These are phyloP conservation scores for Tonatia bakeri DNA, from an alignment of 2,113 vertebrate genomes.

Conservation along the genomic window DNA sequence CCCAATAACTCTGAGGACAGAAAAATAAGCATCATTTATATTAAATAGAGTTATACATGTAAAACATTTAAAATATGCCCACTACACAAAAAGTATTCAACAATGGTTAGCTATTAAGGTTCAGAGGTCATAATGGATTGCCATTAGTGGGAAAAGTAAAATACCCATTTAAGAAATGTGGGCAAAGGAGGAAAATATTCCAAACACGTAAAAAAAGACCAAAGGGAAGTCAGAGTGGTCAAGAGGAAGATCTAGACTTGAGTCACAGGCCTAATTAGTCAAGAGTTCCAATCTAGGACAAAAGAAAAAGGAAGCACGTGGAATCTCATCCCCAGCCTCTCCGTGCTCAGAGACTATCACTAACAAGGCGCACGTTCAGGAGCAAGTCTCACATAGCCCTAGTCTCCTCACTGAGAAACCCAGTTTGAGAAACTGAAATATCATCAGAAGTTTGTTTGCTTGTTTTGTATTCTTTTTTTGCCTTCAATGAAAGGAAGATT, in stretches of 20 bases:
- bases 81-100: background rate
- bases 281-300: background rate
- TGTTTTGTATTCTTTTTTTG: background rate
- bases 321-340: background rate
- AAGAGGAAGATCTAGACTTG: background rate
- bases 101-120: background rate
- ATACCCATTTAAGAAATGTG: background rate
- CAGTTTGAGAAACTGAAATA: background rate
- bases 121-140: background rate
- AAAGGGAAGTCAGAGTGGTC: background rate
- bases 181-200: background rate
- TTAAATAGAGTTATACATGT: background rate
- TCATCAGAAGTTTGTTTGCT: background rate
- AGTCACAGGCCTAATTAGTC: constrained; percentile 31
- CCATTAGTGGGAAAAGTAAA: background rate
- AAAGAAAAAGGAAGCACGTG: background rate
- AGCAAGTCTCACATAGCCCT: background rate
- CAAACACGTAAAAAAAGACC: background rate
- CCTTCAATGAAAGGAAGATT: background rate
- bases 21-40: background rate
- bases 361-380: background rate
- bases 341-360: background rate
- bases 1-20: background rate
- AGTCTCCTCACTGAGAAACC: background rate
- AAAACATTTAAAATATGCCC: background rate